Conservation (phyloP, 2,113 vertebrate species). For the Petaurus breviceps region DNA sequence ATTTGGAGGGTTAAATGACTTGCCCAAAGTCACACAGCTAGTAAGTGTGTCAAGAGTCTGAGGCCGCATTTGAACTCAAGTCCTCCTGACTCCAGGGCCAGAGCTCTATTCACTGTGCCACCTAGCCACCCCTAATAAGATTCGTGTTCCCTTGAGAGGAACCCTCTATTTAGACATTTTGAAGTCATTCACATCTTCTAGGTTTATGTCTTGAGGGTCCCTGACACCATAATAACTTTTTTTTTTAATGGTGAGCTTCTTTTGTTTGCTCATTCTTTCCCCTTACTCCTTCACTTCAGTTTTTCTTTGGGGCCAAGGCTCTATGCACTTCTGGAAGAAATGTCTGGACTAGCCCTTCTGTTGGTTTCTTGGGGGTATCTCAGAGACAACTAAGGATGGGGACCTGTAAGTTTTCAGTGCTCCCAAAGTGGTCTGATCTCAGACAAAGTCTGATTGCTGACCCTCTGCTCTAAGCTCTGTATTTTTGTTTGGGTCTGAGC, state of each 20-base stretch:
- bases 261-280: not conserved
- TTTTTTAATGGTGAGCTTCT: not conserved
- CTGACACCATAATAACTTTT: not conserved
- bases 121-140: too few relatives aligned
- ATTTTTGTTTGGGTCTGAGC: not conserved
- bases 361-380: not conserved
- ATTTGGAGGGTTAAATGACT: too few relatives aligned
- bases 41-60: too few relatives aligned
- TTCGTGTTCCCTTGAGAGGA: too few relatives aligned
- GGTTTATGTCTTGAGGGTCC: not conserved
- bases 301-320: not conserved
- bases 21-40: too few relatives aligned
- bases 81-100: too few relatives aligned
- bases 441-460: not conserved
- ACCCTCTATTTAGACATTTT: not conserved
- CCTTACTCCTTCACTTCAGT: not conserved
- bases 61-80: too few relatives aligned
- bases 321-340: not conserved
- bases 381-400: not conserved
- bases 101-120: too few relatives aligned
- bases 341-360: not conserved
- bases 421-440: not conserved
- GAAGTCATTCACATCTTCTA: not conserved
- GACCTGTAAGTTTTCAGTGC: not conserved
- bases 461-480: not conserved